Base-by-base conservation (phyloP, 30 jellyfish, hydroid and myxozoan species). In the Pelagia noctiluca region DNA sequence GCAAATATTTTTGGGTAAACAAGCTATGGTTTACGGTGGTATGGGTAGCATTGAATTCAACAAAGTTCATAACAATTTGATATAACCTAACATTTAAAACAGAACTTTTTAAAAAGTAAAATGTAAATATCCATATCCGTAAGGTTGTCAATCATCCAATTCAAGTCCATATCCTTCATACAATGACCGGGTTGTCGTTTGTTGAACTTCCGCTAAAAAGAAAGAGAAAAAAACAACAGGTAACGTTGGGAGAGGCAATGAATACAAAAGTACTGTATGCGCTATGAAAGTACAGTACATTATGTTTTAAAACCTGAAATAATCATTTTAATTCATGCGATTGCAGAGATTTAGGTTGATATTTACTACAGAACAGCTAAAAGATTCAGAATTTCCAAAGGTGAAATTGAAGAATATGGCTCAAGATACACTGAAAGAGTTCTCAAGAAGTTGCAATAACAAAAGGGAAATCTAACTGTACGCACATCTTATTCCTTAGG, bases 141-240 rank as follows among this genome's bases (percentile, higher is more conserved):
- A n/a, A n/a, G n/a, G n/a, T n/a, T n/a, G n/a, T 81, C 79, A 93
- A 50, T 93, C 98, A 63, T 87, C 87, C 11, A 87, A 63, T 19
- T 76, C 98, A 30, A 93, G 96, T 13, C 87, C 88, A 73, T 87
- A 93, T 64, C 75, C 71, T 23, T 48, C 80, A 71, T 93, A 93
- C 38, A 93, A 71, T 21, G 70, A 37, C 72, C 32, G 57, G 22
- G 97, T 80, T 30, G 98, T 93, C 1, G 98, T 93, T 50, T 87
- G 88, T 34, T 85, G 86, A 37, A 73, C 79, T 49, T 93, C 98
- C 71, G 98, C 98, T 87, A 60, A 0, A 70, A 86, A n/a, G n/a
- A n/a, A n/a, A n/a, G n/a, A n/a, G n/a, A 62, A 29, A 35, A 69
- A 37, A 47, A 37, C 3, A 4, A 66, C 5, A 30, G 0, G 48